phyloP scores from a whole-genome alignment of 23 tunicate species.

The Corella eumyota region DNA sequence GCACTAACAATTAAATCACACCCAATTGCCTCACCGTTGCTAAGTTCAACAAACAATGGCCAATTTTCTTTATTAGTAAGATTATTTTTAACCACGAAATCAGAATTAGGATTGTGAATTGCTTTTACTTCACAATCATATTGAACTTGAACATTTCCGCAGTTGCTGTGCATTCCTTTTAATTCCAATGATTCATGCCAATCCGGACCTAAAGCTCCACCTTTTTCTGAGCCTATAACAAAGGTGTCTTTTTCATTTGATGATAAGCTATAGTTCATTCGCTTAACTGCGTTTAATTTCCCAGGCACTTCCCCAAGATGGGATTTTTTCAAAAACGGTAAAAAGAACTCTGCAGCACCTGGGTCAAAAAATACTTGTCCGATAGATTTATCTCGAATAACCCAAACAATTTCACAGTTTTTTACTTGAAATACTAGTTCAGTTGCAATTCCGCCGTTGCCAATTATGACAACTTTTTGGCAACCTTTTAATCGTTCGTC shows the following conservation, averaged over 20 bases:
- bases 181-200: slow-evolving; percentile 55
- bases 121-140: slow-evolving; percentile 42
- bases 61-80: slow-evolving; percentile 11
- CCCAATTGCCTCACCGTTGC: slow-evolving; percentile 30
- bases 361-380: slow-evolving; percentile 75
- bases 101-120: neutral
- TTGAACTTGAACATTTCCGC: slow-evolving; percentile 16
- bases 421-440: slow-evolving; percentile 65
- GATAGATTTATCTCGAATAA: slow-evolving; percentile 61
- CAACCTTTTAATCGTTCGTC: slow-evolving; percentile 24
- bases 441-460: slow-evolving; percentile 89
- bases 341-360: slow-evolving; percentile 80
- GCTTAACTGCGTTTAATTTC: no score
- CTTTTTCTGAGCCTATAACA: slow-evolving; percentile 9
- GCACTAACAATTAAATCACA: slow-evolving; percentile 88
- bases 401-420: slow-evolving; percentile 68
- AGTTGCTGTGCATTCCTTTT: slow-evolving; percentile 3
- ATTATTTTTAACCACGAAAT: neutral
- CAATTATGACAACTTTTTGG: slow-evolving; percentile 53
- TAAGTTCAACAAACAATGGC: slow-evolving; percentile 49
- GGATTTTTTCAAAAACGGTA: slow-evolving; percentile 31
- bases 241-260: no score
- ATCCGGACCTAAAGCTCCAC: slow-evolving; percentile 88
- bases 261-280: no score
- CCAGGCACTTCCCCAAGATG: no score